Base-by-base conservation (phyloP, 2,888 invertebrate species). In the Synergus japonicus region DNA sequence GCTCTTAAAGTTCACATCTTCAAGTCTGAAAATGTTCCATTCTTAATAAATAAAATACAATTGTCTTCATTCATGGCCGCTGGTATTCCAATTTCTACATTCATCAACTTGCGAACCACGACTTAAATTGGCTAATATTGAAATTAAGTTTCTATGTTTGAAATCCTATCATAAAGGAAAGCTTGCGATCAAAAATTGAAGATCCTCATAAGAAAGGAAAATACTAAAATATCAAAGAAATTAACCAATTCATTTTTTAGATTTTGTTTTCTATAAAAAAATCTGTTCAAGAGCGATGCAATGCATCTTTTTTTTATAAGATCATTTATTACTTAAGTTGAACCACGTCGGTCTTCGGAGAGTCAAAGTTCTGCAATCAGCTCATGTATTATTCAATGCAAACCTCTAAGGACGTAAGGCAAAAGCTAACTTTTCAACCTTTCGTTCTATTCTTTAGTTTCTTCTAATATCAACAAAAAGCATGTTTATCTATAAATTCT, bases 251-350 rank as follows among this genome's bases (percentile, higher is more conserved):
- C 0, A n/a, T 54, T 54, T 66, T 66, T 13, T 13, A 66, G 4
- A 43, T 66, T 66, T 66, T 66, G 37, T 7, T 66, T 37, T 15
- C 13, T 41, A n/a, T 43, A 37, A 4, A 66, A 60, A 60, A 18
- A 60, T 22, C 22, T 60, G 22, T 22, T 22, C 60, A 60, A 22
- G 22, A 29, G 60, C 18, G 60, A 60, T 4, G 60, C 60, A 7
- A 22, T 22, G 22, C 10, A 60, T 83, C 85, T 81, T 81, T 84
- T 84, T 77, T 60, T 78, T 79, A 78, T 85, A 85, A 88, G 83
- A 82, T 79, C 85, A 83, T 87, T 87, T 85, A 84, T 88, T 88
- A 86, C 79, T 81, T 78, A 9, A 37, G 66, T 37, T 79, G 76
- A 67, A 58, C 73, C 69, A 60, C 15, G 41, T 12, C 83, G 77